Evolutionary conservation across 2,888 invertebrate genomes (phyloP), one percentile per base, ranked within the genome.

Genomic region (Sympetrum striolatum): DNA sequence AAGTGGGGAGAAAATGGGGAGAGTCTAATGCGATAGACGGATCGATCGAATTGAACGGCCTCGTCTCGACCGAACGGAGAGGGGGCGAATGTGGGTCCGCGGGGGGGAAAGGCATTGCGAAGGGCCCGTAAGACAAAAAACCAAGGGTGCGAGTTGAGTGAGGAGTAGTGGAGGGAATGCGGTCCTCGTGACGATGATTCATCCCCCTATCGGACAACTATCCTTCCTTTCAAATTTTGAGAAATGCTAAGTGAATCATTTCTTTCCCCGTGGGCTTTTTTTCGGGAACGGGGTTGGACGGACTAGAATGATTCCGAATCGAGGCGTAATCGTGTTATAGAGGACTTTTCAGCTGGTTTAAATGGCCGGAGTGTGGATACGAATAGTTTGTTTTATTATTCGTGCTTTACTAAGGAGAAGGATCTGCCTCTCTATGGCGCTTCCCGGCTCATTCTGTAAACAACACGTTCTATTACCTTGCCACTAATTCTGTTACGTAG

Each of bases 1-100:
- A 31, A 53, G 31, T 10, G 31, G 35, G 80, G 31, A 31, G 35
- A 35, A 4, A 35, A 80, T 25, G 80, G 60, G 60, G 60, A 37
- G 86, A 86, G 86, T 86, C 86, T 86, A 86, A 86, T 86, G 86
- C 86, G 37, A 86, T 86, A 86, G 86, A 86, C 86, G 58, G 60
- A 86, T 86, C 86, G 86, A 86, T 86, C 64, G 60, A 37, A 86
- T 58, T 86, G 86, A 86, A 86, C 39, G 60, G 31, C 64, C 86
- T 60, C 86, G 60, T 82, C 82, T 82, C 82, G 58, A 60, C 82
- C 35, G 82, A 82, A 82, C 53, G 81, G 81, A 31, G 3, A 8
- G 39, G n/a, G n/a, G 39, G 81, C 15, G 22, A 25, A n/a, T 18
- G 5, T n/a, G 48, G 81, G 44, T 39, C 15, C 18, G 31, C 15